A percentile compares a stretch with the other conserved stretches of the same genome.
Evolutionary conservation across 1,140 invertebrate genomes (phyloP).

Genomic region (Lineus longissimus): DNA sequence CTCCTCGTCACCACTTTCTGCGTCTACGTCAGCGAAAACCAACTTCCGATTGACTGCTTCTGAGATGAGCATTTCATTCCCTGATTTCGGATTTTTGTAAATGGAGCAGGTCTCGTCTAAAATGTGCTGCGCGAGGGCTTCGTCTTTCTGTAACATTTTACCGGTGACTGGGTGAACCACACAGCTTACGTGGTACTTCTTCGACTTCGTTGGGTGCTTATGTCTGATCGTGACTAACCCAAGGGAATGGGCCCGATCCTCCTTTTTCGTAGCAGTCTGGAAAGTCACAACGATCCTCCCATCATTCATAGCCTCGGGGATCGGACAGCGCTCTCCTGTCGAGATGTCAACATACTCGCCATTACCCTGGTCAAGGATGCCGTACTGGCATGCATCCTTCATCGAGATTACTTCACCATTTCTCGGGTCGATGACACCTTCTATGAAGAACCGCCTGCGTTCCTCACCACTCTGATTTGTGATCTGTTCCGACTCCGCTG

Average conservation of each 20-base stretch:
- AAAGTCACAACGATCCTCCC: slow-evolving; percentile 53
- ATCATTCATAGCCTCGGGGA: slow-evolving; percentile 58
- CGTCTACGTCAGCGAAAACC: slow-evolving; percentile 39
- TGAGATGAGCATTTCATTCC: slow-evolving; percentile 33
- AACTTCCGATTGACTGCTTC: slow-evolving; percentile 47
- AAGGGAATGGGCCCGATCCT: slow-evolving; percentile 40
- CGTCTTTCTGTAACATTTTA: slow-evolving; percentile 26
- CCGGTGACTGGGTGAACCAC: slow-evolving; percentile 39
- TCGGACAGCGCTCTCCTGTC: slow-evolving; percentile 41
- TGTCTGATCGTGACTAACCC: slow-evolving; percentile 50
- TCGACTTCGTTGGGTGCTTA: slow-evolving; percentile 25
- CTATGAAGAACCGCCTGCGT: neutral
- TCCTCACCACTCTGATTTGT: neutral
- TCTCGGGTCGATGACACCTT: slow-evolving; percentile 17
- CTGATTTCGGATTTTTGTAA: slow-evolving; percentile 34
- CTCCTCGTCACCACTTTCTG: slow-evolving; percentile 16
- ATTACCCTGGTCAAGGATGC: slow-evolving; percentile 39
- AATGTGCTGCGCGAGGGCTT: slow-evolving; percentile 30
- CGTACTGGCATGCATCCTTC: slow-evolving; percentile 40
- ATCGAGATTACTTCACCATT: slow-evolving; percentile 27
- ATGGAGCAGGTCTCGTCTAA: slow-evolving; percentile 28
- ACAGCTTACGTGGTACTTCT: slow-evolving; percentile 38
- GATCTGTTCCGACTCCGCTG: slow-evolving; percentile 16
- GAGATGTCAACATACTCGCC: slow-evolving; percentile 28
- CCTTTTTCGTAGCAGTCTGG: slow-evolving; percentile 35